These are phyloP conservation scores for Misgurnus anguillicaudatus DNA, from an alignment of 2,113 vertebrate species.

Conservation along the genomic window DNA sequence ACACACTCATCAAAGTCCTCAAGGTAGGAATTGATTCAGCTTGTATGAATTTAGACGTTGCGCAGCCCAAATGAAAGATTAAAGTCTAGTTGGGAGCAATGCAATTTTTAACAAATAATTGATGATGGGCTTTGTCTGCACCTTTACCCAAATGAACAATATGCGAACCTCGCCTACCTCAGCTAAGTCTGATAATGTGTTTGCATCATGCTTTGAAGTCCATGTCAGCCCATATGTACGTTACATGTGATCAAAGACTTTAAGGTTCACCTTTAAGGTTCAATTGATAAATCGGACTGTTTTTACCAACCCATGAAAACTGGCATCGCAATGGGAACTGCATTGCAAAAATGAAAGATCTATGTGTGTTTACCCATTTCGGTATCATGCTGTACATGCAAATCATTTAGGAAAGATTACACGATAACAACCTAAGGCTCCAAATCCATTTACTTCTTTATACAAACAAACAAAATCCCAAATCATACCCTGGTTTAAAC, in stretches of 20 bases:
- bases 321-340: slow-evolving; percentile 59
- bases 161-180: slow-evolving; percentile 68
- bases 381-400: slow-evolving; percentile 27
- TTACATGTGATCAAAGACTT: slow-evolving; percentile 75
- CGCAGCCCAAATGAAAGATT: slow-evolving; percentile 65
- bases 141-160: slow-evolving; percentile 77
- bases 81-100: slow-evolving; percentile 52
- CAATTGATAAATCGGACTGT: slow-evolving; percentile 73
- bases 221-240: slow-evolving; percentile 55
- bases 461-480: background rate
- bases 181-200: slow-evolving; percentile 67
- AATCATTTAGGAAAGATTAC: slow-evolving; percentile 4
- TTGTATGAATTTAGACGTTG: slow-evolving; percentile 65
- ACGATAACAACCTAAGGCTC: background rate
- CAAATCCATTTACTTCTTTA: slow-evolving; percentile 5
- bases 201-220: slow-evolving; percentile 68
- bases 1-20: slow-evolving; percentile 52
- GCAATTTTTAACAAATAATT: slow-evolving; percentile 67
- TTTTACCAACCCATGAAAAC: slow-evolving; percentile 67
- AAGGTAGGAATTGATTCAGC: slow-evolving; percentile 61
- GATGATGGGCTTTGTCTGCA: slow-evolving; percentile 73
- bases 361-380: slow-evolving; percentile 3
- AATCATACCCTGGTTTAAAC: background rate
- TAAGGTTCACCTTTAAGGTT: slow-evolving; percentile 73
- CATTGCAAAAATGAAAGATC: slow-evolving; percentile 52